A percentile compares a stretch with the other conserved stretches of the same genome.
Conservation (phyloP, 2,113 vertebrate genomes). For the Megaceryle torquata region DNA sequence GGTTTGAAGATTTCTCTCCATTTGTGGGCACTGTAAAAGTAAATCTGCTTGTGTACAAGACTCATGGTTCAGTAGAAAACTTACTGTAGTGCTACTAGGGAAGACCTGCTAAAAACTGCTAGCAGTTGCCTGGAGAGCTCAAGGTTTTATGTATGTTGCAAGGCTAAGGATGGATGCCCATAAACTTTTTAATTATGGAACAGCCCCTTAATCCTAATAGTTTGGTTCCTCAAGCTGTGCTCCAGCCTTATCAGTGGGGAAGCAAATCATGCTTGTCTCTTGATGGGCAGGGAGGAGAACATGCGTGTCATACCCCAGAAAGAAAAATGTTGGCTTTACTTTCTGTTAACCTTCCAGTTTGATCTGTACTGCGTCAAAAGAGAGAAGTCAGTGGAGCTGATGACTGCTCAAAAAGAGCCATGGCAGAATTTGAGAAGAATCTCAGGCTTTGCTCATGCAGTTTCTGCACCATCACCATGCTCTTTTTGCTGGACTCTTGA, state of each 20-base stretch:
- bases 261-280: background rate
- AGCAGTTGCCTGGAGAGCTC: background rate
- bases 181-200: background rate
- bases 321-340: background rate
- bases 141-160: background rate
- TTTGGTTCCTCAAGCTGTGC: background rate
- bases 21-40: background rate
- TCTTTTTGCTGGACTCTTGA: background rate
- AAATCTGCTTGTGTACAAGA: background rate
- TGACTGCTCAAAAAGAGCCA: background rate
- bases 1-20: background rate
- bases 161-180: background rate
- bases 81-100: background rate
- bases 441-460: background rate
- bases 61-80: background rate
- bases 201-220: background rate
- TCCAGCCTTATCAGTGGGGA: background rate
- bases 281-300: background rate
- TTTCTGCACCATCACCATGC: accelerated
- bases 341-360: background rate
- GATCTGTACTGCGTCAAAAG: background rate
- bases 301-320: background rate
- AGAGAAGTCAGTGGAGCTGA: background rate
- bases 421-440: background rate
- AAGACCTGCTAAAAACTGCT: background rate